Evolutionary conservation across 2,797 vertebrate genomes (phyloP).

Genomic region (Syncerus caffer): DNA sequence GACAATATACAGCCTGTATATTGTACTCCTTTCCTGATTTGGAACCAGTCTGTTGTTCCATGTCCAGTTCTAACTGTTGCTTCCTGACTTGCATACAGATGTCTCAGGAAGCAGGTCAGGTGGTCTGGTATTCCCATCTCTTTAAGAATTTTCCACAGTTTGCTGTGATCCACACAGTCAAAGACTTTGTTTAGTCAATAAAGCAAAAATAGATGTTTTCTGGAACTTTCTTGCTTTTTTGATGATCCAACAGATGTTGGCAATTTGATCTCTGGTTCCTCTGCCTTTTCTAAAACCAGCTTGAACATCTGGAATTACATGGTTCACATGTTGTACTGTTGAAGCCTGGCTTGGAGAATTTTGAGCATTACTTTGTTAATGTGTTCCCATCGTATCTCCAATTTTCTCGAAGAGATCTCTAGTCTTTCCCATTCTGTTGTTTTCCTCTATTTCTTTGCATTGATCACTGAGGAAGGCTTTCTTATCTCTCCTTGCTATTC

Average conservation of each 20-base stretch:
- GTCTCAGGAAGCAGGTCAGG: neutral
- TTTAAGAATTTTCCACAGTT: neutral
- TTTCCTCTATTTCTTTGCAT: too few species aligned
- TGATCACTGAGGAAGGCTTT: too few species aligned
- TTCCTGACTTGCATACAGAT: neutral
- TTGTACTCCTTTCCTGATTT: neutral
- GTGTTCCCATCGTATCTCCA: fast-evolving
- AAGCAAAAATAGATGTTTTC: neutral
- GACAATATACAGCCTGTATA: neutral
- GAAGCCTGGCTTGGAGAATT: neutral
- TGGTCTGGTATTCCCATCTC: neutral
- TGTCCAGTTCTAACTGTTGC: neutral
- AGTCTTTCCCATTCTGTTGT: too few species aligned
- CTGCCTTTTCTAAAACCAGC: neutral
- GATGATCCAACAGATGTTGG: neutral
- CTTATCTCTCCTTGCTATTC: neutral
- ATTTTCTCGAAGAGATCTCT: too few species aligned
- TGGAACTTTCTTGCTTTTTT: neutral
- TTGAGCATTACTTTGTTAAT: neutral
- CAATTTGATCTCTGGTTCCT: neutral
- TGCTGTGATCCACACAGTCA: neutral
- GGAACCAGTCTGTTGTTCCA: neutral
- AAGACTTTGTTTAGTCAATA: neutral
- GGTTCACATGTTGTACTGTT: neutral
- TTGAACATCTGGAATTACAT: neutral